Percentiles rank a stretch among this genome's conserved stretches.
Evolutionary conservation across 2,113 vertebrate species (phyloP).

Genomic region (Otolemur garnettii): DNA sequence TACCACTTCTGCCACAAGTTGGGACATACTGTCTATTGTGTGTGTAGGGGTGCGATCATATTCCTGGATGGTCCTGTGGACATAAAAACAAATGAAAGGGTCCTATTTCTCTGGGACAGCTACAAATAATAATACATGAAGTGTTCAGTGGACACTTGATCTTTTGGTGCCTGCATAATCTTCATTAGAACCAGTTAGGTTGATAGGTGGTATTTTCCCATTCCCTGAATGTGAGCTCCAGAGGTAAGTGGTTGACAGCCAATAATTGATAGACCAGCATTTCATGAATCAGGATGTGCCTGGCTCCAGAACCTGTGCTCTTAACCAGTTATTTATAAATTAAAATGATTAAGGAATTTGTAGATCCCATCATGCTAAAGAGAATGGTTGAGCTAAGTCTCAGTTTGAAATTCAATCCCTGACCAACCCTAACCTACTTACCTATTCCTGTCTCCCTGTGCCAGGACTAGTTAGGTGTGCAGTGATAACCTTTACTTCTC

Average conservation of each 20-base stretch:
- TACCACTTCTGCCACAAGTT: neutral
- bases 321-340: neutral
- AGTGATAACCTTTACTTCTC: neutral
- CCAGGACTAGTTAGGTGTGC: neutral
- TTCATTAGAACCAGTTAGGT: neutral
- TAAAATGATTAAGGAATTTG: neutral
- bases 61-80: neutral
- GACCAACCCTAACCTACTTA: rapidly evolving
- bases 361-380: neutral
- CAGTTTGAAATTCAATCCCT: neutral
- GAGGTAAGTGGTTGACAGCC: neutral
- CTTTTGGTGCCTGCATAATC: neutral
- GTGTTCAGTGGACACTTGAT: neutral
- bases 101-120: neutral
- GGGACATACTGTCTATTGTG: no score
- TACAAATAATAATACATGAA: neutral
- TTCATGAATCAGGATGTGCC: neutral
- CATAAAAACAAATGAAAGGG: neutral
- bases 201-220: neutral
- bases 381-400: neutral
- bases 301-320: neutral
- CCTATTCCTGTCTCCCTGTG: neutral
- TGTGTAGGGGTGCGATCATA: no score
- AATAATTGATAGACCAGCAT: neutral
- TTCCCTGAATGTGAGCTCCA: neutral